These are phyloP conservation scores for Chaetops frenatus DNA, from an alignment of 2,113 vertebrate genomes.

Conservation along the genomic window DNA sequence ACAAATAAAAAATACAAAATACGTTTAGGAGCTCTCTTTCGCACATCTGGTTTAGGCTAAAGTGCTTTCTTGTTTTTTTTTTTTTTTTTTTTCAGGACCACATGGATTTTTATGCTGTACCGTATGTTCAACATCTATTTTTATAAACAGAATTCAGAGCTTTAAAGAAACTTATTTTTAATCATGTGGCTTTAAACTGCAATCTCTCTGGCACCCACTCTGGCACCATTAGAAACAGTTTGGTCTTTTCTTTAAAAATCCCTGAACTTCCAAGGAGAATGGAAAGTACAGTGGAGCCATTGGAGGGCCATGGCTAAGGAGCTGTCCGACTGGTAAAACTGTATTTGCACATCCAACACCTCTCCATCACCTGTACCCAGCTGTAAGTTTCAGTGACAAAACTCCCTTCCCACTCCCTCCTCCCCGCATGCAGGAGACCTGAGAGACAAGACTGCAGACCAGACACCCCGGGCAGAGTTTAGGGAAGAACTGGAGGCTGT, in stretches of 20 bases:
- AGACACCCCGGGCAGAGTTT: neutral
- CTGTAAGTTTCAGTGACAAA: neutral
- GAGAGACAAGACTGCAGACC: neutral
- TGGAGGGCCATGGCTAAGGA: neutral
- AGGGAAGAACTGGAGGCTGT: neutral
- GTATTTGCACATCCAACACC: neutral
- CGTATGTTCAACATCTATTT: slow-evolving; percentile 55
- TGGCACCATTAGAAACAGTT: neutral
- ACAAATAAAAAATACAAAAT: slow-evolving; percentile 62
- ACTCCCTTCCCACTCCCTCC: neutral
- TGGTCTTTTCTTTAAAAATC: neutral
- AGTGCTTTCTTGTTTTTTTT: slow-evolving; percentile 16
- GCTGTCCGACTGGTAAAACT: neutral
- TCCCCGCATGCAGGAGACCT: accelerated
- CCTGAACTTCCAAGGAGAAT: neutral
- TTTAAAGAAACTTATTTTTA: slow-evolving; percentile 57
- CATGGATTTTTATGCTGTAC: slow-evolving; percentile 36
- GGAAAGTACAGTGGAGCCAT: neutral
- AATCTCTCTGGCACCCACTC: neutral
- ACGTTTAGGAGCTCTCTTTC: slow-evolving; percentile 33
- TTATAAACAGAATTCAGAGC: slow-evolving; percentile 41
- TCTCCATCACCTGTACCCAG: neutral
- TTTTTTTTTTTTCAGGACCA: slow-evolving; percentile 29
- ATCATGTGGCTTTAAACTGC: slow-evolving; percentile 8
- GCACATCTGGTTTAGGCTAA: slow-evolving; percentile 67